Evolutionary conservation across 2,113 vertebrate genomes (phyloP).

Genomic region (Neoarius graeffei): DNA sequence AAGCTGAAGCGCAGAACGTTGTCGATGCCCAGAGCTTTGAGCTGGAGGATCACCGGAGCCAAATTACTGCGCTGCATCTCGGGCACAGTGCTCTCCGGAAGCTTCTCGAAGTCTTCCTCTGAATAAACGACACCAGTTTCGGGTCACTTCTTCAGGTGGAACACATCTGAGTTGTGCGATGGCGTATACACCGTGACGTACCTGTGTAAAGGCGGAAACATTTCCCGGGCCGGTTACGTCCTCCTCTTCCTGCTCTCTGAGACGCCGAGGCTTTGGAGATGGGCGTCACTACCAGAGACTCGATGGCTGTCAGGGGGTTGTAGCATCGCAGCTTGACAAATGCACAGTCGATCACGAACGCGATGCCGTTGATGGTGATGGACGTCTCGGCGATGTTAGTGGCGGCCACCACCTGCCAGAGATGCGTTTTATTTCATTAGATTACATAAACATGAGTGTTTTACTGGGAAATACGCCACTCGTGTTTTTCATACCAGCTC

Average conservation of each 20-base stretch:
- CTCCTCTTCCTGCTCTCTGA: slow-evolving; percentile 90
- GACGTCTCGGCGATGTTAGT: slow-evolving; percentile 98
- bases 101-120: slow-evolving; percentile 96
- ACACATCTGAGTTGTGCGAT: not conserved
- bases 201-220: slow-evolving; percentile 95
- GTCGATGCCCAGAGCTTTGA: slow-evolving; percentile 96
- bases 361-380: slow-evolving; percentile 89
- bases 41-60: slow-evolving; percentile 94
- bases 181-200: slow-evolving; percentile 44
- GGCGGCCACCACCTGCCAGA: slow-evolving; percentile 87
- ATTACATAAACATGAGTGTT: too few species aligned
- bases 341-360: slow-evolving; percentile 94
- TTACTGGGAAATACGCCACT: too few species aligned
- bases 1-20: slow-evolving; percentile 97
- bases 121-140: slow-evolving; percentile 9
- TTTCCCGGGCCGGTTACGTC: slow-evolving; percentile 89
- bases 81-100: slow-evolving; percentile 86
- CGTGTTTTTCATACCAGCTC: too few species aligned
- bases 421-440: not conserved
- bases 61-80: slow-evolving; percentile 98
- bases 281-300: slow-evolving; percentile 92
- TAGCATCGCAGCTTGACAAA: slow-evolving; percentile 96
- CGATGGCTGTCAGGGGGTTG: slow-evolving; percentile 89
- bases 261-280: slow-evolving; percentile 94
- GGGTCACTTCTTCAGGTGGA: slow-evolving; percentile 20